Percentiles rank a stretch among this genome's conserved stretches.
Evolutionary conservation across 2,888 invertebrate genomes (phyloP).

Genomic region (Sphinx pinastri): DNA sequence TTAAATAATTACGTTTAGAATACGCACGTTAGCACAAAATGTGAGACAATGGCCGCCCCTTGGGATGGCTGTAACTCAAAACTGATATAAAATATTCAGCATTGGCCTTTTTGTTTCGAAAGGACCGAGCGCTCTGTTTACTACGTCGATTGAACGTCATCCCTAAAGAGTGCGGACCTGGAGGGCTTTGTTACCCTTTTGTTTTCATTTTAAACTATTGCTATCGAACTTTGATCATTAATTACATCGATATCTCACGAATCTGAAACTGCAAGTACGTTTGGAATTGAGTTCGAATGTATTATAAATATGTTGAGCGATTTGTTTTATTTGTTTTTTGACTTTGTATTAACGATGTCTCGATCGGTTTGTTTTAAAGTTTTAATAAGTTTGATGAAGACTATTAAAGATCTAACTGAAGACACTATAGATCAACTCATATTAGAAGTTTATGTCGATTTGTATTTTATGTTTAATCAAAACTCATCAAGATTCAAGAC

Average conservation of each 20-base stretch:
- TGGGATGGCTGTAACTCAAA: conserved; percentile 31
- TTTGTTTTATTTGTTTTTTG: conserved; percentile 12
- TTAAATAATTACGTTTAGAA: conserved; percentile 21
- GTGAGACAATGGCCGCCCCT: conserved; percentile 20
- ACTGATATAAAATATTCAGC: conserved; percentile 47
- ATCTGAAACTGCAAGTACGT: conserved; percentile 2
- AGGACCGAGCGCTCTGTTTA: conserved; percentile 36
- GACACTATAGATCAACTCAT: background rate
- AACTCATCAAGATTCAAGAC: too few relatives aligned
- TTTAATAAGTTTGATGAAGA: background rate
- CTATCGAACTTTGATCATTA: conserved; percentile 12
- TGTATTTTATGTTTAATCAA: background rate
- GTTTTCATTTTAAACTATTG: conserved; percentile 19
- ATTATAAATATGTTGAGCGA: background rate
- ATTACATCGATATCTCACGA: background rate
- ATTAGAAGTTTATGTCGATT: background rate
- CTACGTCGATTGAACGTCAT: conserved; percentile 42
- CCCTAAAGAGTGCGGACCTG: conserved; percentile 29
- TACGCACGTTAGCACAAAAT: conserved; percentile 15
- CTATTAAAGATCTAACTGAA: conserved; percentile 2
- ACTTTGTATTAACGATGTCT: conserved; percentile 6
- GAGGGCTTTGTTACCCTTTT: conserved; percentile 28
- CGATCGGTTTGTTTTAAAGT: background rate
- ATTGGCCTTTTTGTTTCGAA: conserved; percentile 41
- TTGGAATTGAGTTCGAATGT: background rate